Conservation (phyloP, 2,113 vertebrate genomes). For the Lanius collurio region DNA sequence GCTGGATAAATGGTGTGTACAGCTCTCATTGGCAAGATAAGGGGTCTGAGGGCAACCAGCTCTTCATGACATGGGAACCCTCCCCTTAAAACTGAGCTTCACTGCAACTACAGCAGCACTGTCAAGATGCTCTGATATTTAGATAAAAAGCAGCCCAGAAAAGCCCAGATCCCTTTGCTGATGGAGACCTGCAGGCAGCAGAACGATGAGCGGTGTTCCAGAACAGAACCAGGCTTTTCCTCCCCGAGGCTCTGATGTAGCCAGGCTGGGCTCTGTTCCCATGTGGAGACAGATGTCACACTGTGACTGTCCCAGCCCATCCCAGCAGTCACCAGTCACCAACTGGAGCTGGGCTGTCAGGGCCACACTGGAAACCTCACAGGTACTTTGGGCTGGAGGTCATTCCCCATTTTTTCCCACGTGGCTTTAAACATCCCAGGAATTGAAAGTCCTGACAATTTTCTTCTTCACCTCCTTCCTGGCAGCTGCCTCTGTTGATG, state of each 20-base stretch:
- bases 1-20: accelerated
- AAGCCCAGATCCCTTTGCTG: neutral
- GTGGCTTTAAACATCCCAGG: neutral
- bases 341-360: neutral
- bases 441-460: neutral
- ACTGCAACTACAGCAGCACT: neutral
- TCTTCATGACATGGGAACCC: too few species aligned
- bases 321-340: neutral
- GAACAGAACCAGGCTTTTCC: neutral
- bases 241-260: accelerated
- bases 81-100: neutral
- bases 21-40: neutral
- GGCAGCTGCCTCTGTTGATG: neutral
- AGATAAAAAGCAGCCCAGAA: neutral
- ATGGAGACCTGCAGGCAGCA: neutral
- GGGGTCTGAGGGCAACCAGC: neutral
- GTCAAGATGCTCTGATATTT: accelerated
- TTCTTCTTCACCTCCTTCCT: neutral
- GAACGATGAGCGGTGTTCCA: neutral
- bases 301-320: accelerated
- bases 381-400: accelerated
- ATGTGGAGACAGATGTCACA: accelerated
- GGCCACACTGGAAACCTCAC: neutral
- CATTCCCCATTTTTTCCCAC: accelerated
- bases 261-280: accelerated